Conservation (phyloP, 2,797 vertebrate genomes). For the Monodelphis domestica region DNA sequence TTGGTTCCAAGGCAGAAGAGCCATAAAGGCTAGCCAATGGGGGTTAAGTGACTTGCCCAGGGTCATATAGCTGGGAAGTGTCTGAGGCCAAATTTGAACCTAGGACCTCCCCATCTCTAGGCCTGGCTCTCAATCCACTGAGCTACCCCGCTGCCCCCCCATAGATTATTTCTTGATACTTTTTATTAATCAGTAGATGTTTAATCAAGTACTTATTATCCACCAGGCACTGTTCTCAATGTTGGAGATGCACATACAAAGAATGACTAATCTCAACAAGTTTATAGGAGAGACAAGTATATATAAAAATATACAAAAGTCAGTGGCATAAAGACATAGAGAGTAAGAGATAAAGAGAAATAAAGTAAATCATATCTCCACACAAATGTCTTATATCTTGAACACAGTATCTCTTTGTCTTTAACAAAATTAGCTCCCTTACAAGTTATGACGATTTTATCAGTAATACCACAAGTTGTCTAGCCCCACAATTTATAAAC, state of each 20-base stretch:
- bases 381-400: neutral
- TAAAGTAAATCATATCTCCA: neutral
- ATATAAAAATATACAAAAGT: neutral
- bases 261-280: neutral
- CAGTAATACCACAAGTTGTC: neutral
- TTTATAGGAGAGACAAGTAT: neutral
- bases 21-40: too few relatives aligned
- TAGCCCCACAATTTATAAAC: neutral
- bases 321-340: neutral
- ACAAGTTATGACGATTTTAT: neutral
- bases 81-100: too few relatives aligned
- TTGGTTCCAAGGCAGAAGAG: too few relatives aligned
- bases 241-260: neutral
- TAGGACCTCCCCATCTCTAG: too few relatives aligned
- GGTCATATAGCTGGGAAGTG: too few relatives aligned
- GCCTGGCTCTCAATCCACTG: too few relatives aligned
- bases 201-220: neutral
- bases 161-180: neutral
- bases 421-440: neutral
- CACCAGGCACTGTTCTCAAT: neutral
- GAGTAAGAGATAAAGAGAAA: neutral
- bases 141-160: too few relatives aligned
- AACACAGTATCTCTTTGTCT: neutral
- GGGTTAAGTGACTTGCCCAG: too few relatives aligned
- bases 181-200: neutral